These are phyloP conservation scores for Pangasianodon hypophthalmus DNA, from an alignment of 2,113 vertebrate genomes.

Conservation along the genomic window DNA sequence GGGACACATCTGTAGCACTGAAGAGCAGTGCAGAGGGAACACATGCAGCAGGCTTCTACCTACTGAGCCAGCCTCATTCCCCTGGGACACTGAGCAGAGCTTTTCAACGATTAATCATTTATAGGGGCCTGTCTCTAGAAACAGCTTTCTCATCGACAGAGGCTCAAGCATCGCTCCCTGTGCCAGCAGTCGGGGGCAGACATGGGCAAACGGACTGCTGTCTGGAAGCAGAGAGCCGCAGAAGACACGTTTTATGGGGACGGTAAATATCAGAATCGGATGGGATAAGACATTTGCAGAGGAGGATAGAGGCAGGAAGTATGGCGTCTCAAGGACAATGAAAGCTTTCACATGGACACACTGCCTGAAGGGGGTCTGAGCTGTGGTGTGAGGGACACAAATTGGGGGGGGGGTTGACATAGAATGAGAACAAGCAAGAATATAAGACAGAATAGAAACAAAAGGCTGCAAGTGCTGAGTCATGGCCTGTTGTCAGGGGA, in stretches of 20 bases:
- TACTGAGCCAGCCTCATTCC: conserved; percentile 10
- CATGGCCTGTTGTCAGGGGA: conserved; percentile 55
- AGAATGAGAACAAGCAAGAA: conserved; percentile 18
- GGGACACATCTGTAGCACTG: conserved; percentile 31
- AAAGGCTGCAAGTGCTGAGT: conserved; percentile 59
- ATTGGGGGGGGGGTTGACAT: neutral
- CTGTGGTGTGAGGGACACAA: conserved; percentile 24
- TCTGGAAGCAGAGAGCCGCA: conserved; percentile 55
- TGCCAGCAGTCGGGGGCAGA: conserved; percentile 48
- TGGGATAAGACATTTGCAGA: conserved; percentile 49
- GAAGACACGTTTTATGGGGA: conserved; percentile 59
- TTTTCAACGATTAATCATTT: conserved; percentile 56
- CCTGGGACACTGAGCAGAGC: conserved; percentile 5
- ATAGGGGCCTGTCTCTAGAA: conserved; percentile 47
- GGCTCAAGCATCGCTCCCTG: conserved; percentile 32
- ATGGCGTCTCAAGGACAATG: conserved; percentile 53
- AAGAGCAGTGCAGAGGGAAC: conserved; percentile 33
- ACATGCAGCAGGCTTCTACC: conserved; percentile 21
- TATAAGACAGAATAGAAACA: conserved; percentile 1
- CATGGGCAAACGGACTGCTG: conserved; percentile 51
- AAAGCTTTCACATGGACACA: conserved; percentile 45
- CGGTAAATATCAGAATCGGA: conserved; percentile 57
- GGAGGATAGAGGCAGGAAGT: conserved; percentile 43
- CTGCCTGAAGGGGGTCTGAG: conserved; percentile 18
- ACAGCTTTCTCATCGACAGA: conserved; percentile 47